A percentile compares a stretch with the other conserved stretches of the same genome.
Conservation (phyloP, 2,888 invertebrate genomes). For the Herminia tarsipennalis region DNA sequence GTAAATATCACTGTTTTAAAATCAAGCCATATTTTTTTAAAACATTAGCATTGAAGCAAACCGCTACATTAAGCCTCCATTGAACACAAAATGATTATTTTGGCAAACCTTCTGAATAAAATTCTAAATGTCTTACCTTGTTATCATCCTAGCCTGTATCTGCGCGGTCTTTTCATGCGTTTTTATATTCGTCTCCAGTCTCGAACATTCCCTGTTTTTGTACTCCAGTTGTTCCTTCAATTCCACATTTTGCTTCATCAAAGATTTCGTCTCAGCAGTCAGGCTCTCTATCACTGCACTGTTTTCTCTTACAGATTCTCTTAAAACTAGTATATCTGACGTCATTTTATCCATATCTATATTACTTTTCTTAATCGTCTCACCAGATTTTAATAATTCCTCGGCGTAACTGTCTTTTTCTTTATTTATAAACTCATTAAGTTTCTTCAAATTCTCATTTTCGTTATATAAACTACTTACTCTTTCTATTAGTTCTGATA, state of each 20-base stretch:
- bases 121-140: conserved; percentile 62
- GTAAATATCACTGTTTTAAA: not conserved
- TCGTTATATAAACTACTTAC: conserved; percentile 53
- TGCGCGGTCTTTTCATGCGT: conserved; percentile 75
- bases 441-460: conserved; percentile 52
- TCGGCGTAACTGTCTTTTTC: conserved; percentile 62
- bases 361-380: conserved; percentile 62
- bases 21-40: not conserved
- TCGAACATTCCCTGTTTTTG: conserved; percentile 57
- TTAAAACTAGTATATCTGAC: conserved; percentile 64
- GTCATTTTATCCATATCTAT: conserved; percentile 67
- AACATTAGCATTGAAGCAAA: too few species aligned
- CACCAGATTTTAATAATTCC: conserved; percentile 66
- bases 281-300: conserved; percentile 61
- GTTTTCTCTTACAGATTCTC: conserved; percentile 64
- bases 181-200: conserved; percentile 71
- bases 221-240: conserved; percentile 68
- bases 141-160: conserved; percentile 74
- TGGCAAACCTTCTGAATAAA: too few species aligned
- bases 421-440: conserved; percentile 59
- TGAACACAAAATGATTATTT: too few species aligned
- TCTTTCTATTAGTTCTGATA: conserved; percentile 47
- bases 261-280: conserved; percentile 61
- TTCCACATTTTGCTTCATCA: conserved; percentile 61
- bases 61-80: too few species aligned